Base-by-base conservation (phyloP, 2,797 vertebrate species). In the Melanotaenia pygmaea region DNA sequence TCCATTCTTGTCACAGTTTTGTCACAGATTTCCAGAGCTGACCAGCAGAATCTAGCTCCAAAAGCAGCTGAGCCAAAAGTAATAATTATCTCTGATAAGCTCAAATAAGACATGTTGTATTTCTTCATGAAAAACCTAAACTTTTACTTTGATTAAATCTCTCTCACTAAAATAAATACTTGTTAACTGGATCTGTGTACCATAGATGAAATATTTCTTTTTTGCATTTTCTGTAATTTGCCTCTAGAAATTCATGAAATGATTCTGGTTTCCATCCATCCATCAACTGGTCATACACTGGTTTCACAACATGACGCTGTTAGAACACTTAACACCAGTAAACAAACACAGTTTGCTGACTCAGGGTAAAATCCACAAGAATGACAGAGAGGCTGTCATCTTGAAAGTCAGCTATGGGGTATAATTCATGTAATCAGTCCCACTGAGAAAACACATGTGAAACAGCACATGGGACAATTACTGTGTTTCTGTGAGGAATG, bases 381-480 rank as follows among this genome's bases (percentile, higher is more conserved):
- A 68, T 20, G 40, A 76, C 73, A 78, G 75, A 72, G 78, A 56
- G 66, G 53, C 81, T 84, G 78, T 84, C 78, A 74, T 74, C 64
- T 72, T 80, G 74, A 90, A 59, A 47, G 45, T 85, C 82, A 82
- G 72, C 84, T 73, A 60, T 57, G 59, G 71, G 70, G 74, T 72
- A 70, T 82, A 88, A 87, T 83, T 91, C 82, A 88, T 63, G 74
- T 71, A 64, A 86, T 86, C 79, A 62, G 64, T 43, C 62, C 77
- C 59, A 67, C 67, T 63, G 73, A 85, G 72, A 74, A 72, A 90
- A 88, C 87, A 88, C 76, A 87, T 81, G 70, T 76, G 67, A 85
- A 81, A 72, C 70, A 63, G 67, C 76, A 72, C 38, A 75, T 0
- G 3, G 63, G 20, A 64, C 57, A 60, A 87, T 78, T 64, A 79